Percentiles rank a stretch among this genome's conserved stretches.
phyloP scores from a whole-genome alignment of 1,140 invertebrate genomes.

The Propsilocerus akamusi region DNA sequence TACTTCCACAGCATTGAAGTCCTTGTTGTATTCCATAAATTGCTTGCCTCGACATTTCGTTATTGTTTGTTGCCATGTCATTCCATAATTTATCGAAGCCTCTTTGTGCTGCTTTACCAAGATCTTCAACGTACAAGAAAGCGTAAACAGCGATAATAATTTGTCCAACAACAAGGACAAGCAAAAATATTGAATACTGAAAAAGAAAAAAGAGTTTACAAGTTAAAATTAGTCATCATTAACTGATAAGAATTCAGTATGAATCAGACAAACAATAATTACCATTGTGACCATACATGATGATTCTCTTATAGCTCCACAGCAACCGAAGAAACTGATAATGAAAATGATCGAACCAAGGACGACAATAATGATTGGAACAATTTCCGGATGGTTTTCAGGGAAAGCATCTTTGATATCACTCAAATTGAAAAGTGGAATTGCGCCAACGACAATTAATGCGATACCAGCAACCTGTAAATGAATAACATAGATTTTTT shows the following conservation, averaged over 20 bases:
- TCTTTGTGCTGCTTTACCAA: slow-evolving; percentile 25
- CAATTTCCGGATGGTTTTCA: slow-evolving; percentile 27
- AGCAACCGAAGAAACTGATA: slow-evolving; percentile 70
- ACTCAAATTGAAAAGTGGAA: slow-evolving; percentile 30
- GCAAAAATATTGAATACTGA: slow-evolving; percentile 41
- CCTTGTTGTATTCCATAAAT: slow-evolving; percentile 25
- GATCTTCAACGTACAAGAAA: slow-evolving; percentile 30
- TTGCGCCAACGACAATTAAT: slow-evolving; percentile 35
- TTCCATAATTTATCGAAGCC: slow-evolving; percentile 23
- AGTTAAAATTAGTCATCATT: not conserved
- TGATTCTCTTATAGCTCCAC: slow-evolving; percentile 63
- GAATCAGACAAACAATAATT: slow-evolving; percentile 14
- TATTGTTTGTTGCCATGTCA: not conserved
- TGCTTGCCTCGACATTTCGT: slow-evolving; percentile 10
- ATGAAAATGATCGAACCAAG: slow-evolving; percentile 53
- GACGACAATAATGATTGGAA: slow-evolving; percentile 45
- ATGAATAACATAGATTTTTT: slow-evolving; percentile 12
- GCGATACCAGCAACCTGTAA: slow-evolving; percentile 40
- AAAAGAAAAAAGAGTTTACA: slow-evolving; percentile 11
- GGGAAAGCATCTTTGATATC: slow-evolving; percentile 28
- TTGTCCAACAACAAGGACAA: slow-evolving; percentile 42
- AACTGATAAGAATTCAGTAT: not conserved
- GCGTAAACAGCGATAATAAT: slow-evolving; percentile 35
- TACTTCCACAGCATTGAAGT: slow-evolving; percentile 38
- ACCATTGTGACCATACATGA: slow-evolving; percentile 69